Percentiles rank a stretch among this genome's conserved stretches.
phyloP scores from a whole-genome alignment of 1,140 invertebrate genomes.

The Penaeus vannamei region DNA sequence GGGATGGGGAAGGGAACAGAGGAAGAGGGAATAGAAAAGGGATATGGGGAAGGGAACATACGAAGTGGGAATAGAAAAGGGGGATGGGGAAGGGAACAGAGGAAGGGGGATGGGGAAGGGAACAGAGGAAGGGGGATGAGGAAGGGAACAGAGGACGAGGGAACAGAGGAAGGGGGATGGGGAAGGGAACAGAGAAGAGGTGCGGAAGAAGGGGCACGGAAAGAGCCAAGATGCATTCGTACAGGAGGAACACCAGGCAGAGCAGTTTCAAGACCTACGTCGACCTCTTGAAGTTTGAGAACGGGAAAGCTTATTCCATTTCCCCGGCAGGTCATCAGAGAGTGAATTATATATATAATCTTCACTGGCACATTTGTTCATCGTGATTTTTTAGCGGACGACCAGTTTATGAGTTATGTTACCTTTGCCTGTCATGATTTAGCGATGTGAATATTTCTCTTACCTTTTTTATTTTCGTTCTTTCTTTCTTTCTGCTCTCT shows the following conservation, averaged over 20 bases:
- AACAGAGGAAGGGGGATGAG: neutral
- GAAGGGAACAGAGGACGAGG: neutral
- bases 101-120: neutral
- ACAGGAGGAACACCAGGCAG: too few species aligned
- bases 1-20: neutral
- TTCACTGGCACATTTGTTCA: too few species aligned
- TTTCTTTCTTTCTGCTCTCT: too few species aligned
- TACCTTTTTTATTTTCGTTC: too few species aligned
- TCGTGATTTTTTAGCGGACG: too few species aligned
- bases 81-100: neutral
- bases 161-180: neutral
- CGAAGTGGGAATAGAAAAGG: neutral
- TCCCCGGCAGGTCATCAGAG: too few species aligned
- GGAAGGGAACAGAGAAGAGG: neutral
- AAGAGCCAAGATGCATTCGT: neutral
- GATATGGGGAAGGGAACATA: neutral
- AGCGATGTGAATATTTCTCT: too few species aligned
- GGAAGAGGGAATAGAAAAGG: neutral
- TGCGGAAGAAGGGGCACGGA: neutral
- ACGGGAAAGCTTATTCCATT: neutral
- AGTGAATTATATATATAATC: too few species aligned
- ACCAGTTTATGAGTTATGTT: too few species aligned
- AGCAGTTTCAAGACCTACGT: too few species aligned
- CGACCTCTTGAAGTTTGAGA: too few species aligned
- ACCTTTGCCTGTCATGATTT: too few species aligned